A percentile compares a stretch with the other conserved stretches of the same genome.
Evolutionary conservation across 2,113 vertebrate species (phyloP).

Genomic region (Eulacestoma nigropectus): DNA sequence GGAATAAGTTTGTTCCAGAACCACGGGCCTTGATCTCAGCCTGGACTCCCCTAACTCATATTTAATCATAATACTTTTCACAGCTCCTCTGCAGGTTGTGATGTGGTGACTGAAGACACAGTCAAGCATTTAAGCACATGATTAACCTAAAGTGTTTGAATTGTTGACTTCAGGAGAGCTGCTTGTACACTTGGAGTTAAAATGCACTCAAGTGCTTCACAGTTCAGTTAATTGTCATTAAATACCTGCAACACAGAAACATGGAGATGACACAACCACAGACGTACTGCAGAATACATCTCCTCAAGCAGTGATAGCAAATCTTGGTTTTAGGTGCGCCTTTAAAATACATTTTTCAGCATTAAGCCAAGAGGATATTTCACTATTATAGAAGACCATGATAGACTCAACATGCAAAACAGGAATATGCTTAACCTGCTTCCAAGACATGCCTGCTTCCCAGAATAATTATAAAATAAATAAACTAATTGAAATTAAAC

Average conservation of each 20-base stretch:
- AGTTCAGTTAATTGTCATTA: slow-evolving; percentile 1
- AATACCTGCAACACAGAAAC: background rate
- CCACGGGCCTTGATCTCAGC: background rate
- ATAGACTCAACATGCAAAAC: background rate
- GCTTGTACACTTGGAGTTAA: background rate
- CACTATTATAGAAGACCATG: background rate
- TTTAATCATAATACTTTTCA: background rate
- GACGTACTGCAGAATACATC: background rate
- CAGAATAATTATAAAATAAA: background rate
- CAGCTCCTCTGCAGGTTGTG: background rate
- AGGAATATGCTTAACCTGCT: background rate
- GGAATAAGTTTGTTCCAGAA: background rate
- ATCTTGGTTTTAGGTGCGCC: background rate
- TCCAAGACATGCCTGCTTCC: background rate
- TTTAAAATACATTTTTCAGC: background rate
- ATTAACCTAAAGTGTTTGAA: slow-evolving; percentile 14
- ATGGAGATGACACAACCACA: background rate
- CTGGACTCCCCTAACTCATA: background rate
- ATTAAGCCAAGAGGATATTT: background rate
- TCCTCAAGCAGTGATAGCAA: background rate
- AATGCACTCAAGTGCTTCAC: background rate
- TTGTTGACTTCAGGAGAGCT: background rate
- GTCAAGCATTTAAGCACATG: background rate
- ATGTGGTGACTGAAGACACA: background rate
- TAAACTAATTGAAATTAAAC: background rate